phyloP scores from a whole-genome alignment of 2,113 vertebrate genomes.

The Corynorhinus townsendii region DNA sequence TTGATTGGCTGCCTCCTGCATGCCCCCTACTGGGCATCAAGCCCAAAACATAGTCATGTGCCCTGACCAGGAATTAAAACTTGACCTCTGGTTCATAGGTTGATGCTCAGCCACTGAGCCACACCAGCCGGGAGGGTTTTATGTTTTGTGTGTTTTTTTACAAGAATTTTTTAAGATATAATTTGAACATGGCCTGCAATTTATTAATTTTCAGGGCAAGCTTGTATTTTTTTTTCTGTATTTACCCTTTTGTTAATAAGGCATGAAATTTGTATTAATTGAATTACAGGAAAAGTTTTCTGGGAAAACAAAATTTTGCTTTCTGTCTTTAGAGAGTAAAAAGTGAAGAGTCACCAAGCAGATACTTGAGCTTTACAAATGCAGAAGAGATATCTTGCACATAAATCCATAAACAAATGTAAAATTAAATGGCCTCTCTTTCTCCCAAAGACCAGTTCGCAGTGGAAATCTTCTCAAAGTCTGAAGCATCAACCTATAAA shows the following conservation, averaged over 20 bases:
- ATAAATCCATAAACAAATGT: not conserved
- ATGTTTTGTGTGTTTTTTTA: no score
- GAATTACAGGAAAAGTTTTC: not conserved
- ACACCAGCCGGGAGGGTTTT: no score
- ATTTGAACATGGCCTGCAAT: not conserved
- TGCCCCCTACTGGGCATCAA: no score
- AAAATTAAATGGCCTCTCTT: not conserved
- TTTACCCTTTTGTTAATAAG: not conserved
- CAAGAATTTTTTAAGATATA: not conserved
- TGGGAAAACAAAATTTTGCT: constrained; percentile 23
- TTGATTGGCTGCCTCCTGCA: no score
- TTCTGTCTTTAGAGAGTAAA: not conserved
- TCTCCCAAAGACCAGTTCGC: not conserved
- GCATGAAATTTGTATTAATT: constrained; percentile 14
- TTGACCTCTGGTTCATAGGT: no score
- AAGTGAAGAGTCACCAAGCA: not conserved
- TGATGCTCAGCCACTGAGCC: no score
- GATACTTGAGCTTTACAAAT: not conserved
- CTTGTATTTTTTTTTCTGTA: not conserved
- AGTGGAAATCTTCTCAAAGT: not conserved
- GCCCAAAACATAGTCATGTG: no score
- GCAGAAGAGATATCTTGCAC: not conserved
- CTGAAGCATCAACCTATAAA: not conserved
- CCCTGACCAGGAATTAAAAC: no score
- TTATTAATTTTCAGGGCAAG: constrained; percentile 21